Percentiles rank a stretch among this genome's conserved stretches.
Evolutionary conservation across 2,888 invertebrate species (phyloP).

Genomic region (Dugesia japonica): DNA sequence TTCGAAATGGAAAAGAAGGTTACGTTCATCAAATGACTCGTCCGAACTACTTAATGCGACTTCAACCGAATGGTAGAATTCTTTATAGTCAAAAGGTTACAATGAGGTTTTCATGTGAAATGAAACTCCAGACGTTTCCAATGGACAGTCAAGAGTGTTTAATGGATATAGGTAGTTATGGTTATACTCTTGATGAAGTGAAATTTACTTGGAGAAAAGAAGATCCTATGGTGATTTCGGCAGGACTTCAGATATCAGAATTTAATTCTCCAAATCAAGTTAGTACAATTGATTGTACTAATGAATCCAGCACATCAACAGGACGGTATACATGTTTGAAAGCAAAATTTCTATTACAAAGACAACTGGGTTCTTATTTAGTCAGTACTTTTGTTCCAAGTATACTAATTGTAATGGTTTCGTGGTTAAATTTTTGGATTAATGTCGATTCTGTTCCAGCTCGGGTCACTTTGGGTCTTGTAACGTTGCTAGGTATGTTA

Average conservation of each 20-base stretch:
- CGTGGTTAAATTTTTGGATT: slow-evolving; percentile 35
- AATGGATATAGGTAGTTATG: slow-evolving; percentile 35
- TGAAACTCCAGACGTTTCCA: slow-evolving; percentile 34
- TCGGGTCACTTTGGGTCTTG: slow-evolving; percentile 33
- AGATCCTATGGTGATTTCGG: slow-evolving; percentile 12
- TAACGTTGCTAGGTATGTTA: slow-evolving; percentile 33
- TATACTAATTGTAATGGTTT: slow-evolving; percentile 33
- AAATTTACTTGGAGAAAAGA: slow-evolving; percentile 30
- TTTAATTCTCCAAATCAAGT: slow-evolving; percentile 31
- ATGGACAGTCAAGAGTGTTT: slow-evolving; percentile 34
- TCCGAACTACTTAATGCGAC: slow-evolving; percentile 32
- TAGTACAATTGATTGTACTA: slow-evolving; percentile 28
- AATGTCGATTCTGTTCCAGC: slow-evolving; percentile 34
- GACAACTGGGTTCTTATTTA: slow-evolving; percentile 34
- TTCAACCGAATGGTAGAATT: slow-evolving; percentile 30
- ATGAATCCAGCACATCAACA: slow-evolving; percentile 25
- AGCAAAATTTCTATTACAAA: slow-evolving; percentile 28
- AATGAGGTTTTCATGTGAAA: slow-evolving; percentile 35
- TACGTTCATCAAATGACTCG: slow-evolving; percentile 35
- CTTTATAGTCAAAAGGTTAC: slow-evolving; percentile 35
- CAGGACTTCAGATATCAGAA: slow-evolving; percentile 33
- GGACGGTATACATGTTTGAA: slow-evolving; percentile 33
- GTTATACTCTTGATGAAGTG: slow-evolving; percentile 33
- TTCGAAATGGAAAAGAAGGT: slow-evolving; percentile 35
- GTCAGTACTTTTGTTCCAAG: slow-evolving; percentile 35